Base-by-base conservation (phyloP, 2,888 invertebrate species). In the Sesia bembeciformis region DNA sequence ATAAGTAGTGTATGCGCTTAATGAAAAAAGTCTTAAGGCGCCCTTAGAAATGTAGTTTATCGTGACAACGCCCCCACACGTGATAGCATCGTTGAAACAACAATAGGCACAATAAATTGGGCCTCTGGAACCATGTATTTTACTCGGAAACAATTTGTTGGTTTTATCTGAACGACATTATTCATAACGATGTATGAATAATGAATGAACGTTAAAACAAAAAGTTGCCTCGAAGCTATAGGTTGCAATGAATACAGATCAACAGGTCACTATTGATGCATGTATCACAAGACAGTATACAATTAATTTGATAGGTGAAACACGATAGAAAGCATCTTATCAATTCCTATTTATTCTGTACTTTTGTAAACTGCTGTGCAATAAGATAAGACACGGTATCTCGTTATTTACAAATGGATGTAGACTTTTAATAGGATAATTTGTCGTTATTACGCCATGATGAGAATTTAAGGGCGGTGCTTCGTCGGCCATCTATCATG, bases 31-130 rank as follows among this genome's bases (percentile, higher is more conserved):
- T 66, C 52, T 53, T 52, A 52, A 8, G 49, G 51, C 58, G 58
- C 57, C 58, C 56, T 56, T 58, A 63, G 72, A 71, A 72, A 78
- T 71, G 67, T 63, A 63, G 68, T 69, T 73, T 73, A 78, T 78
- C 76, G 76, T 77, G 75, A 76, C 77, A 70, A 74, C 78, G 76
- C 83, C 81, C 73, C 79, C 79, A 80, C 79, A 69, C 67, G 65
- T 66, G 80, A 85, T 84, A 79, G 60, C 72, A 82, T 81, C 82
- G 46, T 46, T 46, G 46, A 46, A 46, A 8, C 46, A 46, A 69
- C 70, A 77, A 78, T 76, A 72, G 69, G 66, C 68, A 68, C 65
- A 65, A 72, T 70, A 70, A 81, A 79, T 80, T 76, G 70, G 73
- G 72, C 62, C 68, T 73, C 68, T 63, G 63, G 62, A 67, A 64